phyloP scores from a whole-genome alignment of 1,140 invertebrate genomes.

The Thereuonema tuberculata region DNA sequence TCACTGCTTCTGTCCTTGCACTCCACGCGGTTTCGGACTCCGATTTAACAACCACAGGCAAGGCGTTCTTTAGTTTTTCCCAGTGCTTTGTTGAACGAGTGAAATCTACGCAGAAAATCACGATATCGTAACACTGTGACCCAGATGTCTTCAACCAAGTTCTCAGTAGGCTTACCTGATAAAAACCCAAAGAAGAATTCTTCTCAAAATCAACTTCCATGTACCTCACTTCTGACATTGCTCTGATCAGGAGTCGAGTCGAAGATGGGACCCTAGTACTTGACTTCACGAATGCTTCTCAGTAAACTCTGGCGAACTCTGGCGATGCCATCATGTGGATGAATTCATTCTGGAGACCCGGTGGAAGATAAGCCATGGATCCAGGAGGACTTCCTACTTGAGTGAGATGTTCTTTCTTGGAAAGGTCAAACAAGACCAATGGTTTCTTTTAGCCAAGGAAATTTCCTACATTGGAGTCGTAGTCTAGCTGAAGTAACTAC shows the following conservation, averaged over 20 bases:
- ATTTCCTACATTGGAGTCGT: neutral
- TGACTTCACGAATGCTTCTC: constrained; percentile 4
- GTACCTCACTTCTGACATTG: neutral
- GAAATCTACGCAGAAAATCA: constrained; percentile 4
- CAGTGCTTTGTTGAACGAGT: neutral
- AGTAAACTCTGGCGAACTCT: neutral
- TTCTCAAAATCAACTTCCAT: too few relatives aligned
- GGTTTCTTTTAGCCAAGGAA: neutral
- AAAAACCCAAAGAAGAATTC: neutral
- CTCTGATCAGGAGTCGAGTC: constrained; percentile 3
- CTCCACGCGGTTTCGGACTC: constrained; percentile 1
- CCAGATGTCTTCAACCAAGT: neutral
- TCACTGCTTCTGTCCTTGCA: neutral
- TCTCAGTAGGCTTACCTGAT: neutral
- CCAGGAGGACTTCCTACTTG: constrained; percentile 7
- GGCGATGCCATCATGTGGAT: constrained; percentile 3
- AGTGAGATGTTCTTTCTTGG: neutral
- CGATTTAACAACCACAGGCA: neutral
- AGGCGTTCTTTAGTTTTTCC: neutral
- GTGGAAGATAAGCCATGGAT: too few relatives aligned
- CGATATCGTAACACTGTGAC: neutral
- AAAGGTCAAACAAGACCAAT: constrained; percentile 5
- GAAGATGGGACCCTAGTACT: constrained; percentile 7
- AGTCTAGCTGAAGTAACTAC: too few relatives aligned
- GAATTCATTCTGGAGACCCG: constrained; percentile 7